These are phyloP conservation scores for Scaptomyza pallida DNA, from an alignment of 1,140 invertebrate species.

Conservation along the genomic window DNA sequence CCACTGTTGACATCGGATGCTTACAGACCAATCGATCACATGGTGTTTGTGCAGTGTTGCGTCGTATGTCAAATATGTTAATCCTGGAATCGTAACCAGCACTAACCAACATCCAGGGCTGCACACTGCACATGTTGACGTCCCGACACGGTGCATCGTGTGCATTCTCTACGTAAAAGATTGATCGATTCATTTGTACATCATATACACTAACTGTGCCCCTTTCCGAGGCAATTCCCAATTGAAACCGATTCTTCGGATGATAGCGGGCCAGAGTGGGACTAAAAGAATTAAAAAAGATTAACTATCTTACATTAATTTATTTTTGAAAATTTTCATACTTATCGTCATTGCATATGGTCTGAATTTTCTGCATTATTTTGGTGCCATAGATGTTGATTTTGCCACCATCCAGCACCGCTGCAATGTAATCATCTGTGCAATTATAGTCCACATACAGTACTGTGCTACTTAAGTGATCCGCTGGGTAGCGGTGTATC, in stretches of 20 bases:
- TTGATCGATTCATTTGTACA: conserved; percentile 66
- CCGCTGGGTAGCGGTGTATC: conserved; percentile 67
- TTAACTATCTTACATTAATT: too few relatives aligned
- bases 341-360: conserved; percentile 66
- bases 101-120: conserved; percentile 70
- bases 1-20: conserved; percentile 72
- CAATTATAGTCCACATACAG: conserved; percentile 77
- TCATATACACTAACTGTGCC: conserved; percentile 74
- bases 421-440: conserved; percentile 78
- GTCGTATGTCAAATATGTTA: conserved; percentile 78
- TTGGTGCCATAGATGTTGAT: conserved; percentile 78
- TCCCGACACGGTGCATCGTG: conserved; percentile 79
- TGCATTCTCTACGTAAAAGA: conserved; percentile 65
- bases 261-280: conserved; percentile 79
- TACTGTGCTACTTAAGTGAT: conserved; percentile 64
- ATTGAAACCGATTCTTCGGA: conserved; percentile 72
- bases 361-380: conserved; percentile 72
- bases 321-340: conserved; percentile 33
- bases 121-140: conserved; percentile 63
- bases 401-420: conserved; percentile 70
- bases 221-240: conserved; percentile 71
- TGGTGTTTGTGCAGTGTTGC: conserved; percentile 48
- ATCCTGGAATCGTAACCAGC: conserved; percentile 81
- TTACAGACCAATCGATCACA: conserved; percentile 50
- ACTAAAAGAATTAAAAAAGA: conserved; percentile 26